Evolutionary conservation across 2,888 invertebrate genomes (phyloP).

Genomic region (Volucella inanis): DNA sequence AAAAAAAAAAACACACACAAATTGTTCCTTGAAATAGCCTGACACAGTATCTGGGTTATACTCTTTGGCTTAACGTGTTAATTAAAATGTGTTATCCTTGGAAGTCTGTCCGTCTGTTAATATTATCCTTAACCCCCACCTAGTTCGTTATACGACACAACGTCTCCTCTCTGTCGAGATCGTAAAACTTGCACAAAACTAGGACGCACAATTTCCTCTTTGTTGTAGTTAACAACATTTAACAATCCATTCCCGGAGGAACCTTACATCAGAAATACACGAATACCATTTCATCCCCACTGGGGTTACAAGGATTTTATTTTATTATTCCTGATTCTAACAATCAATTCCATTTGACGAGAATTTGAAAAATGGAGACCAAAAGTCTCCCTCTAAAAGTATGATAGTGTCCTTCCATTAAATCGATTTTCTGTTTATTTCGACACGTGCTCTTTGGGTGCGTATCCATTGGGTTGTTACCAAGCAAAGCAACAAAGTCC

Average conservation of each 20-base stretch:
- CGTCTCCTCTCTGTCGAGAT: constrained; percentile 44
- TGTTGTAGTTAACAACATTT: constrained; percentile 36
- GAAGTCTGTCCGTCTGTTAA: constrained; percentile 1
- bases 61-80: not conserved
- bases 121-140: constrained; percentile 25
- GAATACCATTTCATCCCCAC: constrained; percentile 35
- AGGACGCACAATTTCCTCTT: constrained; percentile 26
- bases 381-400: not conserved
- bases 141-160: constrained; percentile 17
- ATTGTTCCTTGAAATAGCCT: constrained; percentile 7
- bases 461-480: constrained; percentile 10
- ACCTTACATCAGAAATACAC: too few relatives aligned
- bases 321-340: constrained; percentile 38
- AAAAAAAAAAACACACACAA: not conserved
- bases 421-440: constrained; percentile 64
- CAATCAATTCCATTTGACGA: constrained; percentile 49
- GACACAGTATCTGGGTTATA: not conserved
- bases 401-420: constrained; percentile 22
- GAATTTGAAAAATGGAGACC: constrained; percentile 38
- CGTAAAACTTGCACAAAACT: constrained; percentile 57
- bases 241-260: constrained; percentile 24
- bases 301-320: constrained; percentile 25
- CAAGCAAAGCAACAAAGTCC: constrained; percentile 15
- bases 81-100: constrained; percentile 10
- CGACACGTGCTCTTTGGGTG: constrained; percentile 35